Percentiles rank a stretch among this genome's conserved stretches.
Conservation (phyloP, 2,113 vertebrate species). For the Symphodus melops region DNA sequence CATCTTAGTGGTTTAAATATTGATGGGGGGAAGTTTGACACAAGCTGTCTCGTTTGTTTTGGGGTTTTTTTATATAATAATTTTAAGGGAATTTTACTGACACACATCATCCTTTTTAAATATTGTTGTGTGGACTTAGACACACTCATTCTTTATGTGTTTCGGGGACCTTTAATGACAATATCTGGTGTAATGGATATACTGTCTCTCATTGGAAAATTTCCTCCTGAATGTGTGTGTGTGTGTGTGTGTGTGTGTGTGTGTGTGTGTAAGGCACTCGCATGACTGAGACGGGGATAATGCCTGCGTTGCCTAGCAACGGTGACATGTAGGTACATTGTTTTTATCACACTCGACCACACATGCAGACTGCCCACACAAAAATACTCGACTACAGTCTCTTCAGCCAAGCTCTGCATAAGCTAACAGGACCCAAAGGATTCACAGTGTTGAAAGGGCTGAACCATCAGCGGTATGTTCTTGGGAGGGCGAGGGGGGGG, state of each 20-base stretch:
- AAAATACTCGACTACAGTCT: constrained; percentile 39
- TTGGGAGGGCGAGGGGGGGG: not conserved
- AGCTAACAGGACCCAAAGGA: constrained; percentile 65
- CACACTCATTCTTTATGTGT: not conserved
- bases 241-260: not conserved
- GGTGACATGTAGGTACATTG: constrained; percentile 68
- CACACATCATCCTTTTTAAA: too few relatives aligned
- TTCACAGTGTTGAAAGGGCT: constrained; percentile 51
- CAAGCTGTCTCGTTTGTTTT: too few relatives aligned
- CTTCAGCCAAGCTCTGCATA: constrained; percentile 46
- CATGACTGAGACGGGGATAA: constrained; percentile 27
- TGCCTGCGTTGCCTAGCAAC: constrained; percentile 77
- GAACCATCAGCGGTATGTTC: constrained; percentile 36
- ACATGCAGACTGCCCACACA: constrained; percentile 63
- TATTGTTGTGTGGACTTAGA: not conserved
- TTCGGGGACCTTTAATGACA: not conserved
- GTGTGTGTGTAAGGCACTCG: not conserved
- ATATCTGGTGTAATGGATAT: not conserved
- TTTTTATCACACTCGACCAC: constrained; percentile 66
- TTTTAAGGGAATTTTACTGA: too few relatives aligned
- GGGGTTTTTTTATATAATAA: too few relatives aligned
- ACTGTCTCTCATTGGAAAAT: not conserved
- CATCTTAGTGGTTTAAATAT: too few relatives aligned
- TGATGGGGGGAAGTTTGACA: too few relatives aligned
- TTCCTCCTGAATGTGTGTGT: not conserved